Conservation (phyloP, 2,113 vertebrate species). For the Limnothrissa miodon region DNA sequence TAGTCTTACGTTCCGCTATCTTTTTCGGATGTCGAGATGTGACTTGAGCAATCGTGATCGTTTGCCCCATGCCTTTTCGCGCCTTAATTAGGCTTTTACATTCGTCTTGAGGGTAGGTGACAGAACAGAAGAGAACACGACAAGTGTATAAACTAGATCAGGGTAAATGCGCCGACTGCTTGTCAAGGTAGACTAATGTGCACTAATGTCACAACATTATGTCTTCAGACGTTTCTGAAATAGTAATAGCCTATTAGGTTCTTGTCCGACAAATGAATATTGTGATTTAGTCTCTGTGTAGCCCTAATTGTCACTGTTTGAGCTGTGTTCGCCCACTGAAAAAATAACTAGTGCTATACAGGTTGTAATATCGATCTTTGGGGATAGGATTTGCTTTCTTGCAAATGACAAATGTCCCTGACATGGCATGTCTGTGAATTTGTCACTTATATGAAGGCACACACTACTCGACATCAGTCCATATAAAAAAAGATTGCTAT, state of each 20-base stretch:
- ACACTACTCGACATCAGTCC: neutral
- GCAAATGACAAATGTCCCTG: slow-evolving; percentile 16
- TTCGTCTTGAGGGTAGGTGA: slow-evolving; percentile 9
- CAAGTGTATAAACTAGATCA: neutral
- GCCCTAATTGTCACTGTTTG: neutral
- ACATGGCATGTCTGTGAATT: slow-evolving; percentile 8
- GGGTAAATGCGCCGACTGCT: neutral
- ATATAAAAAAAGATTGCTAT: slow-evolving; percentile 13
- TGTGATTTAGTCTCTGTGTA: neutral
- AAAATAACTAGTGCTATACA: neutral
- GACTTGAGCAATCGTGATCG: neutral
- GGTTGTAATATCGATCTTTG: slow-evolving; percentile 10
- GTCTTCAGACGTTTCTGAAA: neutral
- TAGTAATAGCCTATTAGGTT: neutral
- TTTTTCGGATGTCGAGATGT: neutral
- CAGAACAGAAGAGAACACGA: neutral
- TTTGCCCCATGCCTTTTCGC: slow-evolving; percentile 9
- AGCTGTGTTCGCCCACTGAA: neutral
- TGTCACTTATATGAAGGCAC: slow-evolving; percentile 4
- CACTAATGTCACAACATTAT: neutral
- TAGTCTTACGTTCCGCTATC: no score
- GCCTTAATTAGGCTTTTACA: slow-evolving; percentile 16
- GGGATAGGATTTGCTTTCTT: slow-evolving; percentile 1
- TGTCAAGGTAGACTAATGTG: neutral
- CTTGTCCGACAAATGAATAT: neutral